phyloP scores from a whole-genome alignment of 2,113 vertebrate species.

The Mungos mungo region DNA sequence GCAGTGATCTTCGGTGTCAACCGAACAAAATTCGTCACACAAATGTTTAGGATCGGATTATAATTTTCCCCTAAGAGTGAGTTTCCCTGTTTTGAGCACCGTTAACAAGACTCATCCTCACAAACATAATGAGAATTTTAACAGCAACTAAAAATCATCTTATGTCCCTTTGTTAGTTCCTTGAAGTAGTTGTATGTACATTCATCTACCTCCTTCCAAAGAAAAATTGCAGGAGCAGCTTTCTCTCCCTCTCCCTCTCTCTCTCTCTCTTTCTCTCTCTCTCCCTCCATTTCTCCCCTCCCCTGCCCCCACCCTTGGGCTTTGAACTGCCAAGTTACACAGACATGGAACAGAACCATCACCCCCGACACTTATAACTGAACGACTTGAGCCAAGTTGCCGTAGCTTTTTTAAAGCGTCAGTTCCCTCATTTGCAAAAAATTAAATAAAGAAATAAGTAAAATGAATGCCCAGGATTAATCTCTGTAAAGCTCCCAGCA shows the following conservation, averaged over 20 bases:
- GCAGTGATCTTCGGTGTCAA: conserved; percentile 60
- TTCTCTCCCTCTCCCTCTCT: background rate
- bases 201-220: conserved; percentile 15
- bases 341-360: background rate
- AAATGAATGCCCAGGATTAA: background rate
- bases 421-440: conserved; percentile 30
- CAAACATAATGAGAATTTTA: conserved; percentile 51
- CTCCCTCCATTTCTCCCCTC: background rate
- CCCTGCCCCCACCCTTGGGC: background rate
- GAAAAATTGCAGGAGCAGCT: background rate
- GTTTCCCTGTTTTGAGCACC: conserved; percentile 61
- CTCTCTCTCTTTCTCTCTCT: background rate
- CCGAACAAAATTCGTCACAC: conserved; percentile 76
- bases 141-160: conserved; percentile 45
- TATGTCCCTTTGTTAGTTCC: background rate
- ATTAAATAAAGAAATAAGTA: background rate
- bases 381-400: background rate
- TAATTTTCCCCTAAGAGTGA: conserved; percentile 60
- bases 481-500: background rate
- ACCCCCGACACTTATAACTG: background rate
- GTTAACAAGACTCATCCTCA: conserved; percentile 61
- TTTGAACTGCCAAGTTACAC: background rate
- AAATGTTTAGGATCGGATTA: conserved; percentile 74
- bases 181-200: background rate
- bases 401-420: background rate